phyloP scores from a whole-genome alignment of 2,113 vertebrate species.

The Thymallus thymallus region DNA sequence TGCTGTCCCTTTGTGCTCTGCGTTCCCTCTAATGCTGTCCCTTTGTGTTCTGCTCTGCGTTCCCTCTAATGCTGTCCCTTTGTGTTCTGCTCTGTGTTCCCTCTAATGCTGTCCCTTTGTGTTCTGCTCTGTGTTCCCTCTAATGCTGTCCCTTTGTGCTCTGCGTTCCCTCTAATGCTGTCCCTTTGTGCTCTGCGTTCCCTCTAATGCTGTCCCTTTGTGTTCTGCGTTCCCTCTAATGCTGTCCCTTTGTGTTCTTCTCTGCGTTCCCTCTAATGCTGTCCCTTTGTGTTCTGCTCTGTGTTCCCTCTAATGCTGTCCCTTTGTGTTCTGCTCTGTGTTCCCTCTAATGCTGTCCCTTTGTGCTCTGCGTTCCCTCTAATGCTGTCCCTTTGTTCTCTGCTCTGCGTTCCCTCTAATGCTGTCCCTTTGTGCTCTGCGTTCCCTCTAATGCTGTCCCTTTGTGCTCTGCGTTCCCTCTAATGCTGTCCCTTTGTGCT shows the following conservation, averaged over 20 bases:
- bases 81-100: neutral
- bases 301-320: neutral
- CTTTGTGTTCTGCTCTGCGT: constrained; percentile 2
- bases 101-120: constrained; percentile 11
- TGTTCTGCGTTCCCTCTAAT: neutral
- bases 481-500: constrained; percentile 9
- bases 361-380: neutral
- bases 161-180: neutral
- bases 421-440: constrained; percentile 7
- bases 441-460: neutral
- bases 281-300: constrained; percentile 4
- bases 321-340: constrained; percentile 1
- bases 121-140: neutral
- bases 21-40: neutral
- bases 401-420: neutral
- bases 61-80: constrained; percentile 7
- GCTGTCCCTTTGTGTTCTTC: constrained; percentile 7
- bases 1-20: too few relatives aligned
- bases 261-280: neutral
- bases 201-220: too few relatives aligned
- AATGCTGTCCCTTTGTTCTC: constrained; percentile 10
- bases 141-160: constrained; percentile 9
- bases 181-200: constrained; percentile 6
- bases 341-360: constrained; percentile 3
- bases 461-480: constrained; percentile 5